These are phyloP conservation scores for Xiphophorus hellerii DNA, from an alignment of 2,113 vertebrate species.

Conservation along the genomic window DNA sequence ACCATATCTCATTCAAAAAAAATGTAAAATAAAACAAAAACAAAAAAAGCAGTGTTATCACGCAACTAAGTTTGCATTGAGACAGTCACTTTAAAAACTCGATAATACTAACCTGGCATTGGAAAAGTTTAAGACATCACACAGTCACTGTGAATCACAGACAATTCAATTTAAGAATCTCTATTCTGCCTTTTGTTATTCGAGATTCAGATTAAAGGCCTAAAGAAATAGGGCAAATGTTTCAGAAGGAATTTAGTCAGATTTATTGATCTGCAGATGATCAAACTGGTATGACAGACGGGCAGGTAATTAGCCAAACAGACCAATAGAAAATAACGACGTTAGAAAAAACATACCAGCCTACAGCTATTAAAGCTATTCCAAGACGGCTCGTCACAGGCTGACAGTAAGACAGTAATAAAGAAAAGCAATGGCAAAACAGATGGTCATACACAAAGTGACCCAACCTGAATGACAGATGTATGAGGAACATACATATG, in stretches of 20 bases:
- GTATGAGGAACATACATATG: neutral
- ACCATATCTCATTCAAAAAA: neutral
- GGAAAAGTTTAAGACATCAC: too few relatives aligned
- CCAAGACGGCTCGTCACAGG: constrained; percentile 1
- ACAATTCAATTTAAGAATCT: neutral
- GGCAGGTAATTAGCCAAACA: constrained; percentile 2
- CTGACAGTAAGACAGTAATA: neutral
- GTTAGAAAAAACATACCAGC: neutral
- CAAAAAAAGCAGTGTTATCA: neutral
- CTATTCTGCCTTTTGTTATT: neutral
- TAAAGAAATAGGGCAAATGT: neutral
- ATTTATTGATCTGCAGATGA: neutral
- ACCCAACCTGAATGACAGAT: constrained; percentile 5
- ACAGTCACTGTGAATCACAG: neutral
- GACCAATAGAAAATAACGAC: neutral
- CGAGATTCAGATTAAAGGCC: constrained; percentile 1
- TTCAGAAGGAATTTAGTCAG: constrained; percentile 5
- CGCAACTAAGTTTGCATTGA: too few relatives aligned
- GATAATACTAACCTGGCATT: neutral
- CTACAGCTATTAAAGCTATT: neutral
- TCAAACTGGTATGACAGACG: neutral
- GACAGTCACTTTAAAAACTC: neutral
- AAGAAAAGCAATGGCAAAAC: constrained; percentile 7
- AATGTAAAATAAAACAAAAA: too few relatives aligned
- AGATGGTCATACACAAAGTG: constrained; percentile 8